Conservation (phyloP, 1,140 invertebrate species). For the Dysdera silvatica region DNA sequence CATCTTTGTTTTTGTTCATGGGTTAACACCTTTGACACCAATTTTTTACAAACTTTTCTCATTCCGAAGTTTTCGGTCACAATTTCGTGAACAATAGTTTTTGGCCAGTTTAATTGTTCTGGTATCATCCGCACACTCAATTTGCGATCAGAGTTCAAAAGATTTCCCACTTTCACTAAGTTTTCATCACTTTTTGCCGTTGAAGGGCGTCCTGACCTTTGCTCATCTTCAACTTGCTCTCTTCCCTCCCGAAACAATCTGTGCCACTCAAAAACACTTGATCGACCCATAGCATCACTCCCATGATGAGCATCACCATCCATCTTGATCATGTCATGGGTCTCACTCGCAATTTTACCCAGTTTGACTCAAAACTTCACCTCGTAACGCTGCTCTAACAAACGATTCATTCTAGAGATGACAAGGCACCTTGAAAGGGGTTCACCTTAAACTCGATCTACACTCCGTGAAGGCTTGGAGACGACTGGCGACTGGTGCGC, state of each 20-base stretch:
- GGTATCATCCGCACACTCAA: neutral
- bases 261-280: neutral
- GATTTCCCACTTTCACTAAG: neutral
- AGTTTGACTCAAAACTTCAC: neutral
- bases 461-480: neutral
- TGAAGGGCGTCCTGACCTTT: neutral
- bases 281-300: neutral
- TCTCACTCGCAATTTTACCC: neutral
- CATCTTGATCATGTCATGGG: neutral
- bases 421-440: neutral
- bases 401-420: neutral
- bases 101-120: neutral
- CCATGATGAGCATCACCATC: too few species aligned
- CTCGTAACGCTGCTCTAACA: neutral
- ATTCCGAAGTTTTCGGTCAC: neutral
- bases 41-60: neutral
- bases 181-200: neutral
- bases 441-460: neutral
- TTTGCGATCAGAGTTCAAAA: neutral
- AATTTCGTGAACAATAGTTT: neutral
- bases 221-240: neutral
- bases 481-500: neutral
- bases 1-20: neutral
- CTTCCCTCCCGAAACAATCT: neutral
- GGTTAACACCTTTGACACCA: neutral